These are phyloP conservation scores for Anticlea derivata DNA, from an alignment of 2,888 invertebrate species.

Conservation along the genomic window DNA sequence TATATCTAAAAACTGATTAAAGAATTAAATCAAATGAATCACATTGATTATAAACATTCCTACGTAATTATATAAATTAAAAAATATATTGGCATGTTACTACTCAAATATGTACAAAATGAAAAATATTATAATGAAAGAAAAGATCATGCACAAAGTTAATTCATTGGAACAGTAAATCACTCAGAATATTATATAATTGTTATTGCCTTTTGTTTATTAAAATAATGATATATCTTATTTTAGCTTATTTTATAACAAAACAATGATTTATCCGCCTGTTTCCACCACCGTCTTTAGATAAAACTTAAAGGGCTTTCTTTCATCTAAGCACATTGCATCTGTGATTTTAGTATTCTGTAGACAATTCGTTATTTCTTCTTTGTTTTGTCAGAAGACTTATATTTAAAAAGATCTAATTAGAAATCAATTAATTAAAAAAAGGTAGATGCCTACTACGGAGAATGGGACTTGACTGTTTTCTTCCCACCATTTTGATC, in stretches of 20 bases:
- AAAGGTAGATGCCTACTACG: neutral
- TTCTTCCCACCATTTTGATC: constrained; percentile 25
- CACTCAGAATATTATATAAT: neutral
- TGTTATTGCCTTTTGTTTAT: constrained; percentile 13
- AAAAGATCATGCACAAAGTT: constrained; percentile 14
- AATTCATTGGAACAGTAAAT: neutral
- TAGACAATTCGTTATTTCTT: constrained; percentile 30
- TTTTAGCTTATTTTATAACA: constrained; percentile 2
- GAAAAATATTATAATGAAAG: neutral
- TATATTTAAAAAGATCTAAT: neutral
- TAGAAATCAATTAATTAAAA: neutral
- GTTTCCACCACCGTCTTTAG: constrained; percentile 17
- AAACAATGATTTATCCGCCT: constrained; percentile 10
- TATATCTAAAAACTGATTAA: constrained; percentile 2
- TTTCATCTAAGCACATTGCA: constrained; percentile 22
- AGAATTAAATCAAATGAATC: constrained; percentile 24
- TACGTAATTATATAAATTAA: neutral
- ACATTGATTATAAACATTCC: constrained; percentile 20
- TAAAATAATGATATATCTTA: too few species aligned
- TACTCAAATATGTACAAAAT: constrained; percentile 5
- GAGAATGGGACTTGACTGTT: constrained; percentile 36
- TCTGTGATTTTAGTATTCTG: constrained; percentile 42
- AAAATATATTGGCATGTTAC: constrained; percentile 1
- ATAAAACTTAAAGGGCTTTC: constrained; percentile 19
- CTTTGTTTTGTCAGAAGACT: constrained; percentile 34